These are phyloP conservation scores for Drosophila sordidula DNA, from an alignment of 2,888 invertebrate genomes.

Conservation along the genomic window DNA sequence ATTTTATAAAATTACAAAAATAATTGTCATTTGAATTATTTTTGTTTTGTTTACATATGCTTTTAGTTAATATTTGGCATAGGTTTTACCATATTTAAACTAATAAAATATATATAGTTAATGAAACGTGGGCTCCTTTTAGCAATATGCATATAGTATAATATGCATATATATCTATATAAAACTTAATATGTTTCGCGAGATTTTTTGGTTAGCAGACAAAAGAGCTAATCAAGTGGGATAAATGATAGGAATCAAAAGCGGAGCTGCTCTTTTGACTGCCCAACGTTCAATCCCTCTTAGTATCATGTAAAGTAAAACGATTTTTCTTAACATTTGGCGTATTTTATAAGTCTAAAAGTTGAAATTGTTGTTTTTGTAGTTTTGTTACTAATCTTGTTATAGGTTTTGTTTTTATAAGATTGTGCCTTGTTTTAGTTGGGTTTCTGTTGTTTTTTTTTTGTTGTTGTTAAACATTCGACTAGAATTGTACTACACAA, in stretches of 20 bases:
- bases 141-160: slow-evolving; percentile 38
- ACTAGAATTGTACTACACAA: slow-evolving; percentile 74
- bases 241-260: background rate
- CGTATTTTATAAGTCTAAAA: slow-evolving; percentile 72
- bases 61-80: slow-evolving; percentile 69
- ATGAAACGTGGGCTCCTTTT: slow-evolving; percentile 58
- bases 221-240: slow-evolving; percentile 7
- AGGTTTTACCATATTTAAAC: slow-evolving; percentile 64
- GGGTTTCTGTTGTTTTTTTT: slow-evolving; percentile 28
- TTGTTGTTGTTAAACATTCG: slow-evolving; percentile 69
- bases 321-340: slow-evolving; percentile 66
- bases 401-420: slow-evolving; percentile 37
- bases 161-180: slow-evolving; percentile 18
- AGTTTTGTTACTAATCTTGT: slow-evolving; percentile 47
- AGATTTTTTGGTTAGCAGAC: slow-evolving; percentile 12
- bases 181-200: slow-evolving; percentile 34
- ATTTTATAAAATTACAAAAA: slow-evolving; percentile 81
- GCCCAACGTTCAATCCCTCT: slow-evolving; percentile 13
- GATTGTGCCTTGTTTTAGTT: slow-evolving; percentile 66
- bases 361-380: slow-evolving; percentile 58
- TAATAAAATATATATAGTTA: slow-evolving; percentile 57
- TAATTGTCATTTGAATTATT: slow-evolving; percentile 69
- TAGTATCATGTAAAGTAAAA: slow-evolving; percentile 41
- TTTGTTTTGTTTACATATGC: slow-evolving; percentile 43
- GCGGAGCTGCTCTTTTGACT: slow-evolving; percentile 10